A percentile compares a stretch with the other conserved stretches of the same genome.
Conservation (phyloP, 1,140 invertebrate species). For the Drosophila baimaii region DNA sequence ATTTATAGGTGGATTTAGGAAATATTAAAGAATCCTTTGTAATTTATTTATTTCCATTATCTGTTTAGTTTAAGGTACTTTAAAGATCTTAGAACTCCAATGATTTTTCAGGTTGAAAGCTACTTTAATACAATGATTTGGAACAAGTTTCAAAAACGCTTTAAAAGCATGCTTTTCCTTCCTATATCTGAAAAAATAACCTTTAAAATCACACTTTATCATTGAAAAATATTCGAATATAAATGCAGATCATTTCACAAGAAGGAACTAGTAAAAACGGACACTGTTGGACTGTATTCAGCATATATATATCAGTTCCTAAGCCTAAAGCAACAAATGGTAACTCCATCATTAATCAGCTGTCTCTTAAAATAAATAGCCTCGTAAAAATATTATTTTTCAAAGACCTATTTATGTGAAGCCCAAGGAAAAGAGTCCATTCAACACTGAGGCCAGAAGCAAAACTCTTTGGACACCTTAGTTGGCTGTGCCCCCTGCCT, state of each 20-base stretch:
- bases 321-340: no score
- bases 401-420: neutral
- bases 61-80: no score
- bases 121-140: neutral
- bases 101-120: no score
- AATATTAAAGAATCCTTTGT: no score
- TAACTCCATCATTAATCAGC: no score
- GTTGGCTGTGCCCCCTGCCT: conserved; percentile 6
- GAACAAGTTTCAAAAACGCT: neutral
- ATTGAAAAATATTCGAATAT: no score
- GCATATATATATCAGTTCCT: neutral
- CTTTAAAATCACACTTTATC: no score
- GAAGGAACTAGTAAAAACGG: no score
- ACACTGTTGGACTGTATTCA: no score
- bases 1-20: neutral
- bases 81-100: no score
- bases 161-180: neutral
- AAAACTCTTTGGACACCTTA: conserved; percentile 13
- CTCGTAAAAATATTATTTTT: neutral
- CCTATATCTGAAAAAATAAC: neutral
- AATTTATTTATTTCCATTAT: no score
- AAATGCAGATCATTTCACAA: no score
- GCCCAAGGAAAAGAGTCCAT: neutral
- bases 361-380: neutral
- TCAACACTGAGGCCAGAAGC: neutral